Evolutionary conservation across 1,140 invertebrate species (phyloP), one percentile per base, ranked within the genome.

Genomic region (Drosophila obscura): DNA sequence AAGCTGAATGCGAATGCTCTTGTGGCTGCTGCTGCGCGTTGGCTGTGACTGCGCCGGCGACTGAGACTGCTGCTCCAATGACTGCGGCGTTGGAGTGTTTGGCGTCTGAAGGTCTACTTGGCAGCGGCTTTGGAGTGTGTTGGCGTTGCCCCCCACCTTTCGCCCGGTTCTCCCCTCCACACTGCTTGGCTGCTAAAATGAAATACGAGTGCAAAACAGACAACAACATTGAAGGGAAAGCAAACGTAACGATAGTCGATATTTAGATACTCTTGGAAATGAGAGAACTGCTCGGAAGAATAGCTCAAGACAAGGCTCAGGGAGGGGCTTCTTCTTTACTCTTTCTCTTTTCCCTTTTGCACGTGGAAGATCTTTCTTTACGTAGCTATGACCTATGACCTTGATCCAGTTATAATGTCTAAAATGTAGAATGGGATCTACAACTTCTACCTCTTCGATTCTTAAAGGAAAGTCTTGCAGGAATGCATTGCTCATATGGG

Each of bases 31-130:
- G 16, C 50, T 39, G 28, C 74, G 77, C 68, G 71, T 65, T 77
- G 80, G 67, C 68, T 78, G 73, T 28, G 56, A 16, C 53, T 66
- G 66, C 44, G 5, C 16, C 31, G 19, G 45, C 22, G 6, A 57
- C 43, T 51, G 60, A 26, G 48, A 8, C 49, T 45, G 50, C n/a
- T 73, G 76, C 44, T 67, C 35, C 64, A 58, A 56, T 60, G 73
- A 64, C 65, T 71, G 61, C 19, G 79, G 82, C 83, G 83, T 87
- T 87, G 83, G 79, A 88, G 83, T 88, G 83, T 88, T 88, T 88
- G 83, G 83, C 83, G 83, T 88, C 83, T 88, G 83, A 88, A 88
- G 83, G 83, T 88, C 83, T 88, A 88, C 83, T 87, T 88, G 79
- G 75, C 75, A 79, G 82, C 83, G 72, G 75, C 83, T 88, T 78